Base-by-base conservation (phyloP, 64 coral and sea anemone genomes). In the Dendronephthya gigantea region DNA sequence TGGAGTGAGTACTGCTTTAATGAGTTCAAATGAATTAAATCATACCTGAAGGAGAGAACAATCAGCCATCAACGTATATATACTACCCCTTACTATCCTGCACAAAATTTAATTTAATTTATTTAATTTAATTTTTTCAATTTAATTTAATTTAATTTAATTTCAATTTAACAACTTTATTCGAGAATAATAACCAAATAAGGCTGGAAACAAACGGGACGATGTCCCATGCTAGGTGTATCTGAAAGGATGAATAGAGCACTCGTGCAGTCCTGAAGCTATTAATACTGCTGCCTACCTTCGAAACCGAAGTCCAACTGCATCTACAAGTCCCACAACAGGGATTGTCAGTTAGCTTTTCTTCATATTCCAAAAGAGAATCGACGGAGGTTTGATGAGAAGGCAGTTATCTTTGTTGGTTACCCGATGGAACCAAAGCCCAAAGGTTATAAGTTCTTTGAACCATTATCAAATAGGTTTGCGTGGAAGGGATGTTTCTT, bases 231-330 rank as follows among this genome's bases (percentile, higher is more conserved):
- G n/a, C n/a, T n/a, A n/a, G 50, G 48, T 48, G 84, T 92, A 27
- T 66, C 91, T 68, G 91, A 92, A 40, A 85, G 91, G 40, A 83
- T 89, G 91, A 92, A 92, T 83, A 84, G 87, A 16, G 88, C 86
- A 47, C 38, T 92, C 19, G 39, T 89, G 38, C 86, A 92, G 70
- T 8, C 82, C 79, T 9, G 50, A 89, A 70, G 84, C 85, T 29
- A 79, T 88, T 11, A 74, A 74, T 35, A 74, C 32, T 27, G n/a
- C 68, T 1, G 68, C 32, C 68, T 74, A 74, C 68, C 17, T 74
- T 74, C 32, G 23, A 30, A 74, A 2, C 32, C n/a, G 68, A 19
- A 74, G 68, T 28, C 68, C 68, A 2, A 74, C 68, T 30, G 31
- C 68, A 30, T 74, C 68, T 29, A 30, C 9, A 70, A 12, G 66